Percentiles rank a stretch among this genome's conserved stretches.
Evolutionary conservation across 2,888 invertebrate genomes (phyloP).

Genomic region (Idaea straminata): DNA sequence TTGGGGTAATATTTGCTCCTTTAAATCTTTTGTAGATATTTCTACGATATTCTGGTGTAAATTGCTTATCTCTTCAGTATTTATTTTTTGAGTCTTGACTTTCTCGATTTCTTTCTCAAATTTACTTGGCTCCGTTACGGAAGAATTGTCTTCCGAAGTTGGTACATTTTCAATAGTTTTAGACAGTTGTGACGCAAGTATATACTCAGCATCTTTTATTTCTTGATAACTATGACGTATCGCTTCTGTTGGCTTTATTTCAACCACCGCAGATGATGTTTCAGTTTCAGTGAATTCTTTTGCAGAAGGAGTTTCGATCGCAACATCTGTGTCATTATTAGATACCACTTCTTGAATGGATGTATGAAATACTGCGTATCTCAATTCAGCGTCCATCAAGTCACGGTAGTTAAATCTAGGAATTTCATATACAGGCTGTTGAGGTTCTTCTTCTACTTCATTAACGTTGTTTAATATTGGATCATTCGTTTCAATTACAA

Average conservation of each 20-base stretch:
- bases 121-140: slow-evolving; percentile 14
- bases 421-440: slow-evolving; percentile 35
- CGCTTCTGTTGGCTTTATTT: slow-evolving; percentile 27
- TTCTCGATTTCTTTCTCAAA: slow-evolving; percentile 7
- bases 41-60: too few species aligned
- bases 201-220: slow-evolving; percentile 47
- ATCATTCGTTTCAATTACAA: not conserved
- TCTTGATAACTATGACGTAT: slow-evolving; percentile 44
- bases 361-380: slow-evolving; percentile 31
- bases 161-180: slow-evolving; percentile 7
- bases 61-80: too few species aligned
- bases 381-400: slow-evolving; percentile 48
- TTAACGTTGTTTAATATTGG: not conserved
- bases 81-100: not conserved
- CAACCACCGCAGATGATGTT: slow-evolving; percentile 2
- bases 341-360: slow-evolving; percentile 12
- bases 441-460: slow-evolving; percentile 10
- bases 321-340: not conserved
- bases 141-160: slow-evolving; percentile 3
- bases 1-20: not conserved
- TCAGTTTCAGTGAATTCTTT: not conserved
- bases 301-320: not conserved
- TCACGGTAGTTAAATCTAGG: slow-evolving; percentile 50
- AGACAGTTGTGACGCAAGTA: slow-evolving; percentile 21
- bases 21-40: not conserved